Conservation (phyloP, 2,797 vertebrate genomes). For the Ptychadena robeensis region DNA sequence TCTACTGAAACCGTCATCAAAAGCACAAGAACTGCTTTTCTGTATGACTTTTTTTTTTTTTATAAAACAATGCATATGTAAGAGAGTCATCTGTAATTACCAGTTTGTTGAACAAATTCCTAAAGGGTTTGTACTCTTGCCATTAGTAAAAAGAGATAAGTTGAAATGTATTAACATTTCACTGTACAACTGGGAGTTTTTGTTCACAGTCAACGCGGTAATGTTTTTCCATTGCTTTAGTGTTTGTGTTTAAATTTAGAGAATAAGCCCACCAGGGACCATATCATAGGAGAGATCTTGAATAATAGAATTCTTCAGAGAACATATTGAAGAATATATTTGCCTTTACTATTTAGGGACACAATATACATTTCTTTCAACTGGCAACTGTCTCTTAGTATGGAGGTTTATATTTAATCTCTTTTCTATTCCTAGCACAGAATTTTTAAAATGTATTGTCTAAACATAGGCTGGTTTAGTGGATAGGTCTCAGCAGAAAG, state of each 20-base stretch:
- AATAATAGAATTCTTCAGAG: slow-evolving; percentile 79
- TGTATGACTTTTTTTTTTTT: slow-evolving; percentile 72
- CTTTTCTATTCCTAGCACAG: slow-evolving; percentile 7
- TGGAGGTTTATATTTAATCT: slow-evolving; percentile 15
- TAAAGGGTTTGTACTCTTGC: slow-evolving; percentile 81
- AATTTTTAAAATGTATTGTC: background rate
- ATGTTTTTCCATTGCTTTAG: slow-evolving; percentile 85
- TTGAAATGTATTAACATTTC: slow-evolving; percentile 88
- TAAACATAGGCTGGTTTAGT: background rate
- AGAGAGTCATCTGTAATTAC: slow-evolving; percentile 80
- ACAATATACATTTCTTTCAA: background rate
- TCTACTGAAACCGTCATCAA: slow-evolving; percentile 79
- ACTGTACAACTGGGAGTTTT: slow-evolving; percentile 85
- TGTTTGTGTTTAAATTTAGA: slow-evolving; percentile 86
- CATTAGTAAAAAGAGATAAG: slow-evolving; percentile 86
- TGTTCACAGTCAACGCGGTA: slow-evolving; percentile 85
- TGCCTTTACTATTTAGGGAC: slow-evolving; percentile 8
- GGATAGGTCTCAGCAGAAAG: no score
- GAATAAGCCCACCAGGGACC: slow-evolving; percentile 79
- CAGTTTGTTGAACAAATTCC: slow-evolving; percentile 79
- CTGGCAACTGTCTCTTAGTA: slow-evolving; percentile 1
- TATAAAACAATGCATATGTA: no score
- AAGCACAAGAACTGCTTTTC: slow-evolving; percentile 73
- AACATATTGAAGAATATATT: slow-evolving; percentile 70
- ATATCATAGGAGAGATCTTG: slow-evolving; percentile 80